Evolutionary conservation across 2,797 vertebrate genomes (phyloP), one percentile per base, ranked within the genome.

Genomic region (Erpetoichthys calabaricus): DNA sequence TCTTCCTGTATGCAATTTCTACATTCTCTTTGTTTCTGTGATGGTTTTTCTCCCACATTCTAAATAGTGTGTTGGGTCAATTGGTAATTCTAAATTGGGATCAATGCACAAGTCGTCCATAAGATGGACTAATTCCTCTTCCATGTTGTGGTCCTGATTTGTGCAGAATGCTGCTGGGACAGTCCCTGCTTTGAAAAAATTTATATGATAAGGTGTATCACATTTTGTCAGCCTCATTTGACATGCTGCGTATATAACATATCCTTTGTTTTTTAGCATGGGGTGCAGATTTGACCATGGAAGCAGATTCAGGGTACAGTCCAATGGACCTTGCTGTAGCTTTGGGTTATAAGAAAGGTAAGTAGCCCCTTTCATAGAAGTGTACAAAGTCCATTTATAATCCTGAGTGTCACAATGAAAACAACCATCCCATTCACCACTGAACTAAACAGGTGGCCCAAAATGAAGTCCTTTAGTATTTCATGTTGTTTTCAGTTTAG

Each of bases 271-370:
- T 73, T 59, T 46, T 74, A 98, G 95, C 80, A 45, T 78, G 78
- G 1, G 92, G 95, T 0, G 93, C 94, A 0, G 95, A 99, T 66
- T 83, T 98, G 68, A 97, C 91, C 1, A 89, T 87, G 0, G 94
- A 99, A 66, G 93, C 95, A 0, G 94, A 98, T 63, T 95, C 95
- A 2, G 94, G 95, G 0, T 98, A 97, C 68, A 97, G 89, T 59
- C 91, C 94, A 0, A 89, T 97, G 86, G 95, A 93, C 25, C 85
- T 98, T n/a, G 92, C 95, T 0, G 89, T 97, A 57, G 92, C 92
- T 3, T 65, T 97, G 47, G 92, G 94, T 45, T 87, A 91, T 76
- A 91, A 89, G 71, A 94, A 91, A 82, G 90, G 94, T 83, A 73
- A 57, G 79, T 60, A 4, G 41, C 51, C 10, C 25, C 50, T 51